phyloP scores from a whole-genome alignment of 2,113 vertebrate genomes.

The Vulpes lagopus region DNA sequence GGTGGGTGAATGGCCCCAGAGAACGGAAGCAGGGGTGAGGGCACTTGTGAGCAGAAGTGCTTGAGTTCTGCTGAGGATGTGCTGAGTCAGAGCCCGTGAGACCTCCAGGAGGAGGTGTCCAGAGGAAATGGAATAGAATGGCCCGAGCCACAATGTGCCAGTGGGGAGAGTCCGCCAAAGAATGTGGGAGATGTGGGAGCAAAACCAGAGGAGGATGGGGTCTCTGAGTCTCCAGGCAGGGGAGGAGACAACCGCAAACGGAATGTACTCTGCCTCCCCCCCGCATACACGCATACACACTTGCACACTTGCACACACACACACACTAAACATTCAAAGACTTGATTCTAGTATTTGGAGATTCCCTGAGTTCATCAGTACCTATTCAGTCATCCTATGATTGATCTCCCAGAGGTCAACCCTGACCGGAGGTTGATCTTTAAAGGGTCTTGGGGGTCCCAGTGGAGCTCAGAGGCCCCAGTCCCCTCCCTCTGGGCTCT shows the following conservation, averaged over 20 bases:
- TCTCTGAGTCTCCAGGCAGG: background rate
- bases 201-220: background rate
- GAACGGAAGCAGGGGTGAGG: background rate
- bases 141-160: background rate
- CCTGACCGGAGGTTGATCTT: background rate
- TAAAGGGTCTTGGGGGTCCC: background rate
- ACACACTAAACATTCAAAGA: background rate
- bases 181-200: background rate
- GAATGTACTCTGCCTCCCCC: no score
- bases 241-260: background rate
- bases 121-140: background rate
- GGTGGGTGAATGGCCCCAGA: no score
- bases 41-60: background rate
- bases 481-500: background rate
- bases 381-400: background rate
- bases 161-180: background rate
- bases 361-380: background rate
- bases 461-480: background rate
- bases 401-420: background rate
- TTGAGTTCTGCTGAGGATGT: background rate
- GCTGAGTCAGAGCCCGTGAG: background rate
- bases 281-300: background rate
- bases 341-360: background rate
- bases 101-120: background rate
- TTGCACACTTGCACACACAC: rapidly evolving